Evolutionary conservation across 2,888 invertebrate genomes (phyloP), one percentile per base, ranked within the genome.

Genomic region (Xanthorhoe spadicearia): DNA sequence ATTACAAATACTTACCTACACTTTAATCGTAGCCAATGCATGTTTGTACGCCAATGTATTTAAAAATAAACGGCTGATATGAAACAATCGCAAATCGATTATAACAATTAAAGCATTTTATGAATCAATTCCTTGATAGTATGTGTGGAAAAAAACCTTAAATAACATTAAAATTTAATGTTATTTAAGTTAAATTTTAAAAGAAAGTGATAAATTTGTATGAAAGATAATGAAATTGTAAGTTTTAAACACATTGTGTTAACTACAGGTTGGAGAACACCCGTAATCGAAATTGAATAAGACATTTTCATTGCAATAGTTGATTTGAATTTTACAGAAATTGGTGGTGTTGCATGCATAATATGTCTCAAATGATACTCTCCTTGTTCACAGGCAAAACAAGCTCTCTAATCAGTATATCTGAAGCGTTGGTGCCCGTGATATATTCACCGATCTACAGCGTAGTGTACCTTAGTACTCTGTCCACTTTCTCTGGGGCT

Each of bases 401-500:
- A 71, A 92, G 92, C 88, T 95, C 95, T 79, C 89, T 95, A 77
- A 94, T 95, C 76, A 94, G 94, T 68, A 93, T 95, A 81, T 93
- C 94, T 35, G 95, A 95, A 81, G 94, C 94, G 1, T 74, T 95
- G 69, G 94, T 94, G 5, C 93, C 94, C 0, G 92, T 94, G 59
- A 85, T 94, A 58, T 93, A 94, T 77, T 92, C 93, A 1, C 94
- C 94, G 0, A 82, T 94, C 60, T 95, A 94, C 83, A 94, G 93
- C 75, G 89, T 89, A 56, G 89, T 95, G 70, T 95, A 94, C 76
- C 85, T 92, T 7, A 83, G 80, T 18, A 94, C 94, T 0, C 73
- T 94, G 38, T 82, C 92, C 0, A 85, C 86, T 0, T 91, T 94
- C 77, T 88, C 94, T 0, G 92, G 94, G n/a, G 93, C 94, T 0